These are phyloP conservation scores for Yponomeuta plumbellus DNA, from an alignment of 2,888 invertebrate species.

Conservation along the genomic window DNA sequence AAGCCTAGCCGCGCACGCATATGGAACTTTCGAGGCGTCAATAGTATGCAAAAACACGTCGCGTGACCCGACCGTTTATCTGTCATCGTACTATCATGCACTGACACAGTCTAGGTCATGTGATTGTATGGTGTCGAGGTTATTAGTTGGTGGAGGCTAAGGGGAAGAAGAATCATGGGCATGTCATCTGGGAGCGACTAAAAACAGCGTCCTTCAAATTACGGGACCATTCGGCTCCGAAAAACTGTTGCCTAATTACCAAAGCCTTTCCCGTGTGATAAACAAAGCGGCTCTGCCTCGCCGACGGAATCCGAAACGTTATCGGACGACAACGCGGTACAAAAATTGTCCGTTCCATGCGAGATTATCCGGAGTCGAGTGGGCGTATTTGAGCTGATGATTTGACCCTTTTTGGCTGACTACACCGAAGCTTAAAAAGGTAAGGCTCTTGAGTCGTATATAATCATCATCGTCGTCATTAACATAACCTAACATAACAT, in stretches of 20 bases:
- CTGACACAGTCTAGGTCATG: too few relatives aligned
- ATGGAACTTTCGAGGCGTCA: too few relatives aligned
- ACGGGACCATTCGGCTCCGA: not conserved
- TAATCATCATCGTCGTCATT: too few relatives aligned
- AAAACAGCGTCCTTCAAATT: not conserved
- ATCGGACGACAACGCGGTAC: conserved; percentile 12
- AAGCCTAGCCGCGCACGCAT: too few relatives aligned
- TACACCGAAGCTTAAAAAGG: too few relatives aligned
- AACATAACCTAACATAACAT: too few relatives aligned
- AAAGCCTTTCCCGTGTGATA: conserved; percentile 6
- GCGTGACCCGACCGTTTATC: too few relatives aligned
- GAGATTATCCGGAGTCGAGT: conserved; percentile 5
- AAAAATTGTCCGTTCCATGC: conserved; percentile 5
- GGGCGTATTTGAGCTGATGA: not conserved
- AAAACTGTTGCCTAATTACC: not conserved
- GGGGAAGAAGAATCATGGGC: not conserved
- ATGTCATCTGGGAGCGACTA: not conserved
- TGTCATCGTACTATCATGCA: too few relatives aligned
- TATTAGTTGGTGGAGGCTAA: too few relatives aligned
- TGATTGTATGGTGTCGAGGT: too few relatives aligned
- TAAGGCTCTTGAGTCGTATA: too few relatives aligned
- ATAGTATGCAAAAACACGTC: too few relatives aligned
- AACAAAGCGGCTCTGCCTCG: not conserved
- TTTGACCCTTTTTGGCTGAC: not conserved
- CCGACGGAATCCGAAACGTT: conserved; percentile 5